Evolutionary conservation across 1,140 invertebrate genomes (phyloP), one percentile per base, ranked within the genome.

Genomic region (Rhizoglyphus robini): DNA sequence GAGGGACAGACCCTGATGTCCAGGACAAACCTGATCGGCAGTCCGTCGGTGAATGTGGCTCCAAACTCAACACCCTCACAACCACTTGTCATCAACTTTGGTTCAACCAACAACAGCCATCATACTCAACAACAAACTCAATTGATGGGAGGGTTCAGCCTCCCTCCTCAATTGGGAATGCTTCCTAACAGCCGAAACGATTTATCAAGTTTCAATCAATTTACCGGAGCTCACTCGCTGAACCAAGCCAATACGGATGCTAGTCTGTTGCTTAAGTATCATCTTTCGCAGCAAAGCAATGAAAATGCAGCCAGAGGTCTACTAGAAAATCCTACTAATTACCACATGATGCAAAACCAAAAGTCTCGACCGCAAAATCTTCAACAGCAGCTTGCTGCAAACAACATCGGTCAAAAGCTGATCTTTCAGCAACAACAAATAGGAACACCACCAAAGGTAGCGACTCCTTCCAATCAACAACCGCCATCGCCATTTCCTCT

Each of bases 401-500:
- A 18, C 25, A 61, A 61, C 58, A 13, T 63, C 62, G 58, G 13
- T 29, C 62, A n/a, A 18, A 25, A 25, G 20, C 8, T 62, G 8
- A 15, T 63, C 58, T 32, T 27, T 5, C 48, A 59, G 27, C 49
- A 29, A 34, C 49, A 31, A 47, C 38, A 25, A 23, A 4, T 1
- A 23, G 62, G 59, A 13, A 29, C 31, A 11, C 31, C 64, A 31
- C 61, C 20, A 2, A 36, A 25, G 3, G 13, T 23, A 3, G 3
- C 3, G 4, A 30, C 23, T 27, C 15, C 27, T n/a, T 18, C 8
- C 3, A 13, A 15, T 3, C 15, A 57, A 11, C 20, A 20, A 61
- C 61, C 60, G 4, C 38, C 60, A n/a, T 68, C 64, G 4, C 68
- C 64, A 20, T 68, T 64, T 41, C 58, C 64, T 4, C 32, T 67